Evolutionary conservation across 2,113 vertebrate genomes (phyloP).

Genomic region (Ptyas mucosa): DNA sequence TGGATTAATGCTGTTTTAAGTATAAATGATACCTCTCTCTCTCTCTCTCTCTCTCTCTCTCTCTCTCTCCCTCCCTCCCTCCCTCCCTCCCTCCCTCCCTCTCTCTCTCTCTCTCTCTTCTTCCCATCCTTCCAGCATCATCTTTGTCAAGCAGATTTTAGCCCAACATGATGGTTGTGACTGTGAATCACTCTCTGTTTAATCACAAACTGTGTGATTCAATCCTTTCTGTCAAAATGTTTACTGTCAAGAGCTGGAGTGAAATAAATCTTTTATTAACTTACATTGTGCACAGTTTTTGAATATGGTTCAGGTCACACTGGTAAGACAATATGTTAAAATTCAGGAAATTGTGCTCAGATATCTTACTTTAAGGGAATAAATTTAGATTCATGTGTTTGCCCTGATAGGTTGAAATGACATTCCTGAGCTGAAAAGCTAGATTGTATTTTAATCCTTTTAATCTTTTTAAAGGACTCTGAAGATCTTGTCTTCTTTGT

Average conservation of each 20-base stretch:
- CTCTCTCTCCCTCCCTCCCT: not conserved
- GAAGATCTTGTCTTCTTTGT: not conserved
- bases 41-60: not conserved
- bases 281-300: not conserved
- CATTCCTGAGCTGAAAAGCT: not conserved
- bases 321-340: not conserved
- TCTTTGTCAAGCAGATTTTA: not conserved
- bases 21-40: not conserved
- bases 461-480: not conserved
- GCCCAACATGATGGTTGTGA: not conserved
- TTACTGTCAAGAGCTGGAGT: not conserved
- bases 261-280: not conserved
- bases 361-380: not conserved
- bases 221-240: not conserved
- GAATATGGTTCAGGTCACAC: not conserved
- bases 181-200: not conserved
- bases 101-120: not conserved
- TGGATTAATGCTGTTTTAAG: not conserved
- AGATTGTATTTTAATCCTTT: not conserved
- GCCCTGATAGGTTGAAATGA: not conserved
- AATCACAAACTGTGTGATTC: not conserved
- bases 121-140: not conserved
- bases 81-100: accelerated
- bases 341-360: not conserved
- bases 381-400: not conserved